These are phyloP conservation scores for Drosophila varians DNA, from an alignment of 1,140 invertebrate species.

Conservation along the genomic window DNA sequence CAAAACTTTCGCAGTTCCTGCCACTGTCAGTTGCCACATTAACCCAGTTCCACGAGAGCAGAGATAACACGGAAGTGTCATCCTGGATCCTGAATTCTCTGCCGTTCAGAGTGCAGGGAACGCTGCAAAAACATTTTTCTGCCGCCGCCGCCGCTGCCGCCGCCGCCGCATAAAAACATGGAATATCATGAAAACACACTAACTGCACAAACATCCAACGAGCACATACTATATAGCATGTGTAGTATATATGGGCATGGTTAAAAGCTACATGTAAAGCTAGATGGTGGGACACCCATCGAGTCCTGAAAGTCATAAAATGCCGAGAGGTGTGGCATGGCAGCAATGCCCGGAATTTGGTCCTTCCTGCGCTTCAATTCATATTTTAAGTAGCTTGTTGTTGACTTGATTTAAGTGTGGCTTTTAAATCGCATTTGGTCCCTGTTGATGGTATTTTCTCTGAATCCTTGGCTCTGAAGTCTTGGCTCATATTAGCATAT, in stretches of 20 bases:
- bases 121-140: slow-evolving; percentile 46
- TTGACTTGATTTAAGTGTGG: neutral
- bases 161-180: slow-evolving; percentile 62
- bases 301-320: slow-evolving; percentile 26
- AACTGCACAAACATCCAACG: slow-evolving; percentile 13
- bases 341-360: neutral
- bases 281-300: slow-evolving; percentile 8
- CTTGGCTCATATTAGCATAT: slow-evolving; percentile 65
- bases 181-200: slow-evolving; percentile 54
- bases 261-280: neutral
- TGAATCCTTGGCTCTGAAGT: too few species aligned
- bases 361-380: neutral
- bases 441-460: too few species aligned
- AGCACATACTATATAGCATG: slow-evolving; percentile 16
- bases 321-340: slow-evolving; percentile 13
- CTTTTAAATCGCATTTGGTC: slow-evolving; percentile 19
- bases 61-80: slow-evolving; percentile 76
- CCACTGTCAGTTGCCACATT: slow-evolving; percentile 61
- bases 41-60: slow-evolving; percentile 59
- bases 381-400: neutral
- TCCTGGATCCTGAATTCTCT: slow-evolving; percentile 15
- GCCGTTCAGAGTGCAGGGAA: neutral
- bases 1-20: slow-evolving; percentile 34
- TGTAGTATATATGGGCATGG: slow-evolving; percentile 21
- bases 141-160: neutral